These are phyloP conservation scores for Coleophora flavipennella DNA, from an alignment of 2,888 invertebrate genomes.

Conservation along the genomic window DNA sequence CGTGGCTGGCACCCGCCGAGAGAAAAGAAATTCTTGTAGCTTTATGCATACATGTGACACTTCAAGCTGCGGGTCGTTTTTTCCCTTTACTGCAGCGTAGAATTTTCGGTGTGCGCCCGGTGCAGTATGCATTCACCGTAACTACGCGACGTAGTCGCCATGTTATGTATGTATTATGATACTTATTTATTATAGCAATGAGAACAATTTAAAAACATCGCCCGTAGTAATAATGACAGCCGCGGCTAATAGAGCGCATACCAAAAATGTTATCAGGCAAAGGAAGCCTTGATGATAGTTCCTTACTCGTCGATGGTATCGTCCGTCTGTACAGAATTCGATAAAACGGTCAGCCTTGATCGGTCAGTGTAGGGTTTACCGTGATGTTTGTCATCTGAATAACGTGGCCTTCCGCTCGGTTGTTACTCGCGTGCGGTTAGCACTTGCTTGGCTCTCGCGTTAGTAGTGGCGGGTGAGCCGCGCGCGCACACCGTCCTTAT, in stretches of 20 bases:
- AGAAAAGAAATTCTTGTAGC: slow-evolving; percentile 51
- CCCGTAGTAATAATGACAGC: neutral
- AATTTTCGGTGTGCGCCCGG: neutral
- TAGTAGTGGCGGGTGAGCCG: slow-evolving; percentile 57
- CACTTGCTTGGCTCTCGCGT: slow-evolving; percentile 57
- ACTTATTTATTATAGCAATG: neutral
- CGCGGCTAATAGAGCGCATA: no score
- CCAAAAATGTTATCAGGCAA: no score
- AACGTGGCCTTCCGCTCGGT: slow-evolving; percentile 62
- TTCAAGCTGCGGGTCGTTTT: slow-evolving; percentile 29
- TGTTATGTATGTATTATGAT: neutral
- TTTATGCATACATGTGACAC: slow-evolving; percentile 40
- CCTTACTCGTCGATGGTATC: neutral
- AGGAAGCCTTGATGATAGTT: no score
- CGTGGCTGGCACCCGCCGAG: slow-evolving; percentile 44
- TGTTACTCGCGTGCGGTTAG: slow-evolving; percentile 44
- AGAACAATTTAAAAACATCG: neutral
- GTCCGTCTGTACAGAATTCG: slow-evolving; percentile 13
- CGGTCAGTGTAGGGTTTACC: slow-evolving; percentile 41
- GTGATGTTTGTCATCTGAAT: slow-evolving; percentile 62
- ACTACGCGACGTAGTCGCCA: neutral
- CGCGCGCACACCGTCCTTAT: slow-evolving; percentile 52
- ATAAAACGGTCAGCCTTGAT: slow-evolving; percentile 36
- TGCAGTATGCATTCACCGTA: neutral
- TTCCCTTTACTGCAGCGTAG: slow-evolving; percentile 16